Base-by-base conservation (phyloP, 2,888 invertebrate genomes). In the Cheilosia urbana region DNA sequence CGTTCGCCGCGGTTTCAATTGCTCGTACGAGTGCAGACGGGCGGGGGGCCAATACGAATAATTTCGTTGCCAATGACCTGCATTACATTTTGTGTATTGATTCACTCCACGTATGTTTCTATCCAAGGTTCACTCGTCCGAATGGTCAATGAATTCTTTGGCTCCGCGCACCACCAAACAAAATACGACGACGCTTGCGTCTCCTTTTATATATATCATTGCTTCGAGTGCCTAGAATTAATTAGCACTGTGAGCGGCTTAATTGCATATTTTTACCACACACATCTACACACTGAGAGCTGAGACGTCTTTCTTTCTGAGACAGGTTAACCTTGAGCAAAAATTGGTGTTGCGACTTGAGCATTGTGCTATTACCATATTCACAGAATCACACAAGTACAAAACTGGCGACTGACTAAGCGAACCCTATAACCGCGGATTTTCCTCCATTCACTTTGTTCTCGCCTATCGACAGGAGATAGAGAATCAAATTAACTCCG, bases 11-110 rank as follows among this genome's bases (percentile, higher is more conserved):
- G 71, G 34, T 60, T 82, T 78, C 34, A 47, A 68, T 78, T 77
- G 72, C 68, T 79, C 69, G 73, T 72, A 24, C 13, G 17, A 24
- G 37, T 13, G 37, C 37, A 17, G 13, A 53, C 11, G 40, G 42
- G 40, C 47, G 60, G 49, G 57, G 45, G 73, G 42, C 49, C 40
- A 4, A 37, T 30, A 40, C 49, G 80, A 80, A 84, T 84, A 84
- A 84, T 84, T 80, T 71, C 40, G 60, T 71, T 84, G 84, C 80
- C 84, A 84, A 75, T 80, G 84, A 84, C 84, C 84, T 80, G 84
- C 79, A 75, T 79, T 79, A 73, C 40, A 65, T 65, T 69, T 72
- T 55, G 37, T 34, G 9, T 79, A 69, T 71, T 58, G 75, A 75
- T 84, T 84, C 69, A 79, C 45, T 63, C 65, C 75, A 84, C 79